These are phyloP conservation scores for Hylaea fasciaria DNA, from an alignment of 2,888 invertebrate genomes.

Conservation along the genomic window DNA sequence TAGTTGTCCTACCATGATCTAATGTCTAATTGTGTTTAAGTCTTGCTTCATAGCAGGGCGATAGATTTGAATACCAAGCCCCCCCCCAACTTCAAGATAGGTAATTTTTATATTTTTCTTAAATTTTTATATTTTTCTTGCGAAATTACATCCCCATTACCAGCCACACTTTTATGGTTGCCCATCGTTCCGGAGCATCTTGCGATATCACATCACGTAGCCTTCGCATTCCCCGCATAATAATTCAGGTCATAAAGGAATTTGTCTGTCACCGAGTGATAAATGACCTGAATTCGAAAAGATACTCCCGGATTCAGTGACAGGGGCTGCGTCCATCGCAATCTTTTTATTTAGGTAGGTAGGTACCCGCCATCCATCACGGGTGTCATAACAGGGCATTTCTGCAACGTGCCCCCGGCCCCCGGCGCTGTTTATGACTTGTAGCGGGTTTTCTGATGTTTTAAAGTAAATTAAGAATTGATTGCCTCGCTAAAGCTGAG, in stretches of 20 bases:
- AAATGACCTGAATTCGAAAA: slow-evolving; percentile 25
- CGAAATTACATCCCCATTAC: too few species aligned
- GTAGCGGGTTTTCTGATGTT: background rate
- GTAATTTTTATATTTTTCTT: too few species aligned
- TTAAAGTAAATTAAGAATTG: background rate
- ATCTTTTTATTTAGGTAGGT: slow-evolving; percentile 49
- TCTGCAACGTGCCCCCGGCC: slow-evolving; percentile 13
- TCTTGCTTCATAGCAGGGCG: too few species aligned
- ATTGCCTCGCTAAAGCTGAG: background rate
- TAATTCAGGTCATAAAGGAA: slow-evolving; percentile 23
- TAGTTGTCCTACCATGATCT: too few species aligned
- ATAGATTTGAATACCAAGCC: too few species aligned
- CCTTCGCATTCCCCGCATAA: slow-evolving; percentile 9
- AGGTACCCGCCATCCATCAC: slow-evolving; percentile 63
- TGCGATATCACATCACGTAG: background rate
- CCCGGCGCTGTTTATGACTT: slow-evolving; percentile 2
- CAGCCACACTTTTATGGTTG: too few species aligned
- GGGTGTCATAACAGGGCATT: slow-evolving; percentile 48
- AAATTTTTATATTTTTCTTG: too few species aligned
- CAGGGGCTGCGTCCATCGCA: slow-evolving; percentile 20
- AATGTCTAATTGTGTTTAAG: too few species aligned
- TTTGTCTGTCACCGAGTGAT: slow-evolving; percentile 30
- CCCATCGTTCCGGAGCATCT: too few species aligned
- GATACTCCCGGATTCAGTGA: slow-evolving; percentile 9
- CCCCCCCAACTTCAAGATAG: too few species aligned